Base-by-base conservation (phyloP, 2,797 vertebrate species). In the Bovichtus variegatus region DNA sequence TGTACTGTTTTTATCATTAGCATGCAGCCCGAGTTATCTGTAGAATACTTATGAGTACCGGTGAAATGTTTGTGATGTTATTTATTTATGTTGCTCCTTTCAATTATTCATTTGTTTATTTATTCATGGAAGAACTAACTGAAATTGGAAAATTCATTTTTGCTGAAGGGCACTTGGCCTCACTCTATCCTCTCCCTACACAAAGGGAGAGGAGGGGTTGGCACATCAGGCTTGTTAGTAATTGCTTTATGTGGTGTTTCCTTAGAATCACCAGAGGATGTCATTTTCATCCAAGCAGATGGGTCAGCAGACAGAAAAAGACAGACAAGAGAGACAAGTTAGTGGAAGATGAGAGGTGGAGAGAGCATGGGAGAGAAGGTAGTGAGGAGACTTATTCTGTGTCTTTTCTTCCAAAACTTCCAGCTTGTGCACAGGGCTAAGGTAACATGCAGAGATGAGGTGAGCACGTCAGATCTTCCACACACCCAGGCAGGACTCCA, bases 21-120 rank as follows among this genome's bases (percentile, higher is more conserved):
- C 92, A 96, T 95, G 92, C 93, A 91, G 91, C 88, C 85, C 49
- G 78, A 87, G 93, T 92, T 94, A 94, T 95, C 94, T 94, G 89
- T 91, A 89, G 90, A 94, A 95, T 95, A 91, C 94, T 94, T 95
- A 95, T 94, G 94, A 94, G 93, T 94, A 91, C 94, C 74, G 82
- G 91, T 34, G 87, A 94, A 95, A 95, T 96, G 94, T 95, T 96
- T 95, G 95, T 95, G 93, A 95, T 95, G 94, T 96, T 95, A 96
- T 96, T 96, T 96, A 96, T 96, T 96, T 95, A 96, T 96, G 95
- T 95, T 91, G 87, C 91, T 90, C 85, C 91, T 94, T 94, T 96
- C 94, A 96, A 95, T 96, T 96, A 96, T 96, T 96, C 94, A 96
- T 96, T 95, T 95, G 94, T 96, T 96, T 95, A 96, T 96, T 96